Base-by-base conservation (phyloP, 2,888 invertebrate species). In the Rotaria socialis region DNA sequence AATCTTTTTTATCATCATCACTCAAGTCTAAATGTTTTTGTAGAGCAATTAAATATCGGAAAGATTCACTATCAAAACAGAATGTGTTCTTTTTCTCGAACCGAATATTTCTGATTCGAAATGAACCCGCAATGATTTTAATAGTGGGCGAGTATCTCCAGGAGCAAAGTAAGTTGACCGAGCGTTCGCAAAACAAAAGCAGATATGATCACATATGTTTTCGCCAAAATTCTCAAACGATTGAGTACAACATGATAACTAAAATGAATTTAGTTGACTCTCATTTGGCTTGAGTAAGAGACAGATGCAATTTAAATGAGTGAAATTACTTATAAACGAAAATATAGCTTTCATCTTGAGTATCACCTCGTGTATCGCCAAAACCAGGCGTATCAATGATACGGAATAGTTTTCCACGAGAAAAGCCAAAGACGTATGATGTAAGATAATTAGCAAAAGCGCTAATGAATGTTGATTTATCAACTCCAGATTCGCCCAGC, bases 351-450 rank as follows among this genome's bases (percentile, higher is more conserved):
- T 67, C 27, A 35, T 67, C 67, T 27, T 67, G 35, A 67, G 14
- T 35, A 16, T 11, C 14, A 27, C 27, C 27, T 27, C 67, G 27
- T 67, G n/a, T 67, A 35, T 67, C 67, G 27, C 67, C 67, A 67
- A 67, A 27, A 35, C 67, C 67, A n/a, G 67, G 67, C 10, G 67
- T 67, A 35, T 67, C 67, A 67, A 67, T 67, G 11, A 67, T 67
- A 10, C 67, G 27, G 2, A 67, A 27, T 16, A 10, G n/a, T 35
- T 27, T 67, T 67, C 7, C 35, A 67, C 10, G n/a, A 27, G 11
- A n/a, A 14, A 67, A 11, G 27, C 1, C 10, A 35, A 35, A 35
- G 35, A 35, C 35, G 35, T 35, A 35, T 35, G 35, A 35, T 19
- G 3, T 10, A 67, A 27, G n/a, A 35, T 67, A 67, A 35, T 67